phyloP scores from a whole-genome alignment of 2,113 vertebrate species.

The Dasyurus viverrinus region DNA sequence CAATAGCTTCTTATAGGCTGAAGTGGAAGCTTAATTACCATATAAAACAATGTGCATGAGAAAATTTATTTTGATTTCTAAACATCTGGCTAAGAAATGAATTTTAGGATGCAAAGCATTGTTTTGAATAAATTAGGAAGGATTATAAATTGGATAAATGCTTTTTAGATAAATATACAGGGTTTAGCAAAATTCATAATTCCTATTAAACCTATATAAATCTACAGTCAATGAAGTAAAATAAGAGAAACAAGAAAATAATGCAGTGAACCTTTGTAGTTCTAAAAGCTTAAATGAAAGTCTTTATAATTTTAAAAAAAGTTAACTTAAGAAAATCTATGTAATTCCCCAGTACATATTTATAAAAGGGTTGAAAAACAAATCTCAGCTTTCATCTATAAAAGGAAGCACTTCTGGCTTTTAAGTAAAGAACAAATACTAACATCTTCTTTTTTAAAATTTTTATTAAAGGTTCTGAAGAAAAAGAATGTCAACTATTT shows the following conservation, averaged over 20 bases:
- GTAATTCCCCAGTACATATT: constrained; percentile 6
- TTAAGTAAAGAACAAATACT: constrained; percentile 10
- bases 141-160: background rate
- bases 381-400: constrained; percentile 4
- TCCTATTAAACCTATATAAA: constrained; percentile 5
- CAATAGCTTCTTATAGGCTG: background rate
- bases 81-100: background rate
- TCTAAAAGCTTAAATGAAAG: background rate
- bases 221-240: constrained; percentile 11
- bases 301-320: background rate
- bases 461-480: background rate
- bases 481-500: background rate
- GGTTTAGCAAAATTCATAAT: background rate
- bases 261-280: background rate
- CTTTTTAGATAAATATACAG: constrained; percentile 13
- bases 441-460: background rate
- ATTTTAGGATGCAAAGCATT: background rate
- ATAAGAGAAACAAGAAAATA: background rate
- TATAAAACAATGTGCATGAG: background rate
- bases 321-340: background rate
- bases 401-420: background rate
- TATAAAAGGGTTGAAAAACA: background rate
- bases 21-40: background rate
- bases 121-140: background rate
- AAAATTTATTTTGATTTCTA: background rate